These are phyloP conservation scores for Willowsia nigromaculata DNA, from an alignment of 2,888 invertebrate species.

Conservation along the genomic window DNA sequence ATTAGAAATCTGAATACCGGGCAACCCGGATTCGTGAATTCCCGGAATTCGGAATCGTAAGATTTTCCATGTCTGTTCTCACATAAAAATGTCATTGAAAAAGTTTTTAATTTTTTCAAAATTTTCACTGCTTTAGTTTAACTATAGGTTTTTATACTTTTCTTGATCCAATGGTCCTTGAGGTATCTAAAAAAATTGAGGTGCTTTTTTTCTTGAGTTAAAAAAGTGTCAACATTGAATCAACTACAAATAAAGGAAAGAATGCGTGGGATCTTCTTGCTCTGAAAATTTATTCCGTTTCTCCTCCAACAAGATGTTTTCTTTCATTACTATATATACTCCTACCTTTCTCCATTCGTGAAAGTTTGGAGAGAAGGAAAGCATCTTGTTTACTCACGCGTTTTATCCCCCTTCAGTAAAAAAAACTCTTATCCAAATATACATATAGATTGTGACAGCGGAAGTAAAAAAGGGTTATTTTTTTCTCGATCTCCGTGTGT, in stretches of 20 bases:
- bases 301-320: conserved; percentile 24
- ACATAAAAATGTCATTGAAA: not conserved
- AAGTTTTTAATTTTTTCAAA: not conserved
- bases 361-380: conserved; percentile 10
- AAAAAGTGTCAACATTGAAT: conserved; percentile 22
- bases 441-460: conserved; percentile 33
- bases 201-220: not conserved
- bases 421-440: not conserved
- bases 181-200: not conserved
- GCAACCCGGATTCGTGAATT: too few species aligned
- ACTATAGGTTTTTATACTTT: too few species aligned
- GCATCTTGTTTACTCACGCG: conserved; percentile 48
- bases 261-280: too few species aligned
- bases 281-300: too few species aligned
- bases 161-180: too few species aligned
- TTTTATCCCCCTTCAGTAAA: not conserved
- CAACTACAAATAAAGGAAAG: conserved; percentile 31
- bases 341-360: not conserved
- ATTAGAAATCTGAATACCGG: too few species aligned
- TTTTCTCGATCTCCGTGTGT: not conserved
- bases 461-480: not conserved
- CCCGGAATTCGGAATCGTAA: too few species aligned
- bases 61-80: too few species aligned
- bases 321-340: too few species aligned
- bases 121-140: too few species aligned